phyloP scores from a whole-genome alignment of 2,888 invertebrate species.

The Drosophila prostipennis region DNA sequence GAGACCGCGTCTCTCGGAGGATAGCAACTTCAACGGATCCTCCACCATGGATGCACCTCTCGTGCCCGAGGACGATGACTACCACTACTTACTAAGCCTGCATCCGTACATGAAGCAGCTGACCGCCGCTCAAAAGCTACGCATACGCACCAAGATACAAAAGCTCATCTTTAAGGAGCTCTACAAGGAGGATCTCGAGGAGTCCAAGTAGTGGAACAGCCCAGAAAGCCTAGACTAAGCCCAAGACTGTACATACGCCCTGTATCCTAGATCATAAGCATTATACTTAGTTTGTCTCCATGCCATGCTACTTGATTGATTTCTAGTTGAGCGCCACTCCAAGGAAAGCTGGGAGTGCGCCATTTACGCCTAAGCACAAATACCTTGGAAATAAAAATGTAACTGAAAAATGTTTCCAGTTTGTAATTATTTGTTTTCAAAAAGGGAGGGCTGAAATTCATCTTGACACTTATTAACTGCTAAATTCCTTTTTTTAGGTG shows the following conservation, averaged over 20 bases:
- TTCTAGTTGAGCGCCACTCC: slow-evolving; percentile 69
- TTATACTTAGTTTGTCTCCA: slow-evolving; percentile 54
- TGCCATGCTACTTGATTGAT: slow-evolving; percentile 70
- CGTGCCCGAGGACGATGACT: slow-evolving; percentile 84
- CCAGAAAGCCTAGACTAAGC: slow-evolving; percentile 29
- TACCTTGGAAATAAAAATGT: slow-evolving; percentile 46
- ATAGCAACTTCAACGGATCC: slow-evolving; percentile 83
- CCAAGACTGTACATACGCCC: slow-evolving; percentile 71
- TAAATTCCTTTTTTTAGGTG: slow-evolving; percentile 87
- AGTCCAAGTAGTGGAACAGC: slow-evolving; percentile 75
- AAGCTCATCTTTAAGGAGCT: slow-evolving; percentile 84
- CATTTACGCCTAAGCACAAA: slow-evolving; percentile 66
- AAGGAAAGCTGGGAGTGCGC: slow-evolving; percentile 53
- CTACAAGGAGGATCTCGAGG: slow-evolving; percentile 84
- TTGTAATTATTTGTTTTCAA: background rate
- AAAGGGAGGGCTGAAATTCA: background rate
- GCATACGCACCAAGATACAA: slow-evolving; percentile 84
- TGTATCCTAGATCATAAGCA: slow-evolving; percentile 43
- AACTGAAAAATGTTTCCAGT: slow-evolving; percentile 2
- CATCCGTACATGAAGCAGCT: slow-evolving; percentile 84
- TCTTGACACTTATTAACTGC: background rate
- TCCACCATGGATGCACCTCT: slow-evolving; percentile 82
- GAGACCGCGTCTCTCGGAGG: slow-evolving; percentile 82
- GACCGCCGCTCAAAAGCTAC: slow-evolving; percentile 83
- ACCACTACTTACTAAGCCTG: slow-evolving; percentile 83